phyloP scores from a whole-genome alignment of 2,797 vertebrate genomes.

The Hippoglossus hippoglossus region DNA sequence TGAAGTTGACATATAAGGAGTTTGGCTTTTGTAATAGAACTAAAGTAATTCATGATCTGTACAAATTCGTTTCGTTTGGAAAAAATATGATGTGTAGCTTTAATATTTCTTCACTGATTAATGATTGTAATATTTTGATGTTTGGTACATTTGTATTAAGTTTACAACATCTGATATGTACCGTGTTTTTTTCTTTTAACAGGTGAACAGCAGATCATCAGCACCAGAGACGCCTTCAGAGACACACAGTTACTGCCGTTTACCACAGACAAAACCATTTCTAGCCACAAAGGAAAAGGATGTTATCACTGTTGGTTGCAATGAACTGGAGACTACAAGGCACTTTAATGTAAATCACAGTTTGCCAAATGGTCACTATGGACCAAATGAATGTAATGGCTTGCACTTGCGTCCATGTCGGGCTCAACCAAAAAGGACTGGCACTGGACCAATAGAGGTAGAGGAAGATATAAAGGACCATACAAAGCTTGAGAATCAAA shows the following conservation, averaged over 20 bases:
- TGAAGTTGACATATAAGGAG: slow-evolving; percentile 19
- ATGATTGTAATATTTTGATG: background rate
- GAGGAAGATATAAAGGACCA: slow-evolving; percentile 23
- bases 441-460: slow-evolving; percentile 19
- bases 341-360: slow-evolving; percentile 24
- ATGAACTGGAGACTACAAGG: slow-evolving; percentile 26
- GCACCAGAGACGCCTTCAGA: slow-evolving; percentile 11
- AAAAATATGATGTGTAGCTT: background rate
- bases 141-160: background rate
- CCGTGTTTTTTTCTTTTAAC: slow-evolving; percentile 37
- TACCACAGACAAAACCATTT: slow-evolving; percentile 20
- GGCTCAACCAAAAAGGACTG: slow-evolving; percentile 25
- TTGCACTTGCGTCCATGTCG: slow-evolving; percentile 16
- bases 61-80: background rate
- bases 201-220: slow-evolving; percentile 60
- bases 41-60: too few species aligned
- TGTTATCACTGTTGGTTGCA: slow-evolving; percentile 6
- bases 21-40: slow-evolving; percentile 4
- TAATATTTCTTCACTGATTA: background rate
- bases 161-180: background rate
- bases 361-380: slow-evolving; percentile 31
- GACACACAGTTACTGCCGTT: background rate
- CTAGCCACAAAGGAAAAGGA: slow-evolving; percentile 36
- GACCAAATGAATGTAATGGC: slow-evolving; percentile 26
- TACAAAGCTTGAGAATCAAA: slow-evolving; percentile 21